Conservation (phyloP, 2,113 vertebrate genomes). For the Rhipidura dahli region DNA sequence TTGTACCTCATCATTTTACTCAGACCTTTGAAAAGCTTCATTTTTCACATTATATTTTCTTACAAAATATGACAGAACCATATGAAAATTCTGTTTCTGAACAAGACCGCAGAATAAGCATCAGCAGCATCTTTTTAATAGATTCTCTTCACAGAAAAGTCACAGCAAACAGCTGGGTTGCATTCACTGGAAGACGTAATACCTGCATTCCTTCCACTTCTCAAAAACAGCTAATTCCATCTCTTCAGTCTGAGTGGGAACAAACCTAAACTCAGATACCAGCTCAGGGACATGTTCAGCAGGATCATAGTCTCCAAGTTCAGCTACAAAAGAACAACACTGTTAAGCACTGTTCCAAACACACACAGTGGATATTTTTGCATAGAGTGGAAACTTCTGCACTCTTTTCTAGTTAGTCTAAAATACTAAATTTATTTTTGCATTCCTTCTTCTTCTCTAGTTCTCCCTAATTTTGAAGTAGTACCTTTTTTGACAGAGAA, state of each 20-base stretch:
- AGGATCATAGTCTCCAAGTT: conserved; percentile 93
- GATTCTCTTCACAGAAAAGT: background rate
- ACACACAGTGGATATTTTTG: background rate
- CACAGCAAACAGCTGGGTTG: background rate
- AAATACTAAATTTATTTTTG: background rate
- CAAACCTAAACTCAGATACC: conserved; percentile 95
- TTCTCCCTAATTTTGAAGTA: background rate
- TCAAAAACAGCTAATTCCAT: conserved; percentile 90
- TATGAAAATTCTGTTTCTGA: background rate
- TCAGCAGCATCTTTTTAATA: background rate
- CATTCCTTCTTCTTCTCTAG: background rate
- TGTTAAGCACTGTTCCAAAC: background rate
- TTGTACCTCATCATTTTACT: background rate
- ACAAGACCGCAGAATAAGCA: background rate
- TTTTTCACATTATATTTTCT: background rate
- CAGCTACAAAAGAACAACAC: conserved; percentile 76
- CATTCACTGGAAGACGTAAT: background rate
- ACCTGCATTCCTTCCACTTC: conserved; percentile 97
- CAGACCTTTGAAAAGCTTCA: background rate
- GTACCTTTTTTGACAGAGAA: background rate
- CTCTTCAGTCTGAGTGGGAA: conserved; percentile 89
- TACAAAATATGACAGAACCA: background rate
- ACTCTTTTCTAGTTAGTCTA: background rate
- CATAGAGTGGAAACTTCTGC: background rate
- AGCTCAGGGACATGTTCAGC: conserved; percentile 87